phyloP scores from a whole-genome alignment of 1,140 invertebrate genomes.

The Heterodera schachtii region DNA sequence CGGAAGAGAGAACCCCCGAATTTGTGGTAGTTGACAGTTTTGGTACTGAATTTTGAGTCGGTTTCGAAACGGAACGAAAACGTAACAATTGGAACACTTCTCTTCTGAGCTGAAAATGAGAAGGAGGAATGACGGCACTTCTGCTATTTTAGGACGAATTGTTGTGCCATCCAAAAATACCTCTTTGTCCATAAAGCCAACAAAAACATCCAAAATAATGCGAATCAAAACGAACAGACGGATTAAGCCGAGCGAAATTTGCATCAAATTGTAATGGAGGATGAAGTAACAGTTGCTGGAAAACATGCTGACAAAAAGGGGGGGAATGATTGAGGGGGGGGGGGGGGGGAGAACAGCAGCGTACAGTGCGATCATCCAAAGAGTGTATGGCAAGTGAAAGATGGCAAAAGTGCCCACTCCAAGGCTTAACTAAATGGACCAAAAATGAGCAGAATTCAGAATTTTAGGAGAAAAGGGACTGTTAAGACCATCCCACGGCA shows the following conservation, averaged over 20 bases:
- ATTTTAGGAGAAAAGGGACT: constrained; percentile 9
- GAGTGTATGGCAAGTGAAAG: constrained; percentile 49
- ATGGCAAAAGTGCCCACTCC: constrained; percentile 53
- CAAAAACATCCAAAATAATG: constrained; percentile 28
- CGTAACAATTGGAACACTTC: constrained; percentile 10
- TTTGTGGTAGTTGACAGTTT: constrained; percentile 31
- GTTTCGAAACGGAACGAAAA: background rate
- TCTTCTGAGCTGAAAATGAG: background rate
- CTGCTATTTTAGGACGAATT: background rate
- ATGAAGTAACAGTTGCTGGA: constrained; percentile 29
- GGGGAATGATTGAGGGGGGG: background rate
- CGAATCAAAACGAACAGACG: constrained; percentile 26
- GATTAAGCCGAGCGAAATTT: constrained; percentile 21
- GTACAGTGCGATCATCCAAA: constrained; percentile 38
- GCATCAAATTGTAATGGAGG: constrained; percentile 28
- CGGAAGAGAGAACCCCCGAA: constrained; percentile 12
- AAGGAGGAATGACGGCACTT: background rate
- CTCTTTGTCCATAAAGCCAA: constrained; percentile 30
- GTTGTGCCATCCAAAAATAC: background rate
- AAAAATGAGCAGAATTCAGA: background rate
- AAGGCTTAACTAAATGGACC: constrained; percentile 35
- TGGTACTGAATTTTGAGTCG: background rate
- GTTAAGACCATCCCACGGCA: no score
- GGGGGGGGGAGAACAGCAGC: no score
- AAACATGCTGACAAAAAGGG: background rate